Evolutionary conservation across 2,113 vertebrate species (phyloP).

Genomic region (Hydropotes inermis): DNA sequence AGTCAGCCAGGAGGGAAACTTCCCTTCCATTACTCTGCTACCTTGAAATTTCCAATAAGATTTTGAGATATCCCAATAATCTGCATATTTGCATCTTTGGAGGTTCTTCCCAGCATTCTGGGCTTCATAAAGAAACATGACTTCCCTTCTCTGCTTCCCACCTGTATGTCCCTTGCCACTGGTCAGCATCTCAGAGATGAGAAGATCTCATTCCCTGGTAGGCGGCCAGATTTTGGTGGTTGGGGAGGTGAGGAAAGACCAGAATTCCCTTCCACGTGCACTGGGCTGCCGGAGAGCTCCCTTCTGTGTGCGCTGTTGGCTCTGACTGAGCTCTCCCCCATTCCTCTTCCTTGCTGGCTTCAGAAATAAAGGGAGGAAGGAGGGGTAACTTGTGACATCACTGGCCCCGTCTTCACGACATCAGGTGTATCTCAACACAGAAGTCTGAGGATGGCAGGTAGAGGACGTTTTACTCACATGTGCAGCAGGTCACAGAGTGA

Average conservation of each 20-base stretch:
- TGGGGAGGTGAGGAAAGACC: not conserved
- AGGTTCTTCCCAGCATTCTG: not conserved
- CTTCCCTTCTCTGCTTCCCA: not conserved
- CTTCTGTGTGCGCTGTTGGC: not conserved
- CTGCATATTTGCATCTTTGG: not conserved
- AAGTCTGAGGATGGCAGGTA: not conserved
- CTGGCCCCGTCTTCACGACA: not conserved
- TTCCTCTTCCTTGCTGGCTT: not conserved
- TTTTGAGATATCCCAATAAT: not conserved
- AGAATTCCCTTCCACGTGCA: not conserved
- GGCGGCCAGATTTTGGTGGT: not conserved
- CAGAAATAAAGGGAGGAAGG: not conserved
- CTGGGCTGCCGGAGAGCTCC: not conserved
- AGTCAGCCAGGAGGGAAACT: not conserved
- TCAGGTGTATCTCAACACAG: not conserved
- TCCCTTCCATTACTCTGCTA: not conserved
- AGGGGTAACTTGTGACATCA: not conserved
- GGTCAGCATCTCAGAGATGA: not conserved
- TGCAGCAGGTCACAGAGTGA: rapidly evolving
- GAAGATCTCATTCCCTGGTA: not conserved
- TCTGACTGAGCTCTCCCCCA: not conserved
- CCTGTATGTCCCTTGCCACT: not conserved
- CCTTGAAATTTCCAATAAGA: not conserved
- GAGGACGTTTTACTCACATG: rapidly evolving
- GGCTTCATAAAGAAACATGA: not conserved